Base-by-base conservation (phyloP, 2,797 vertebrate species). In the Pseudomugil tenellus region DNA sequence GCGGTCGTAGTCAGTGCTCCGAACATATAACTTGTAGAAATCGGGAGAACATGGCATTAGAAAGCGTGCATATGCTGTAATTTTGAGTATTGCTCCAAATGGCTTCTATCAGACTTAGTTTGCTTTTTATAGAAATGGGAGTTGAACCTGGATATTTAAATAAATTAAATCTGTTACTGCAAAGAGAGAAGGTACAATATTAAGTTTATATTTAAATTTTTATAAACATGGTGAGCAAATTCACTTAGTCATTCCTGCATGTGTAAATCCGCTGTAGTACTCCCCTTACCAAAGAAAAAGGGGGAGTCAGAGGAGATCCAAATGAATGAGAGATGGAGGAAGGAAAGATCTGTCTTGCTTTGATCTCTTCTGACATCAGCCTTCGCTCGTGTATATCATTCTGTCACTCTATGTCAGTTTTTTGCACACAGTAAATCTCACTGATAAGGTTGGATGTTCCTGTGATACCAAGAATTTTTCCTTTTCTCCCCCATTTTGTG, bases 1-100 rank as follows among this genome's bases (percentile, higher is more conserved):
- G 1, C 94, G 93, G 76, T 96, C 95, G 1, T 95, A 95, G 89
- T 96, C 95, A 0, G 95, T 96, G 84, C 95, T 96, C 58, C 93
- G 92, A 19, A 95, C 87, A 0, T 95, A 95, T 21, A 96, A 72
- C 95, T 96, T 43, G 58, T 34, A 58, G 19, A 69, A 34, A 71
- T n/a, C 26, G 37, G 58, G 8, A 13, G 7, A 63, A 70, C 4
- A 32, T 11, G 37, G 6, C 21, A 56, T 66, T 52, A 56, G 67
- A 80, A 67, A 55, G 58, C 14, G 49, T 54, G 11, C 35, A 61
- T 29, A 31, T 67, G 64, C 57, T 37, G 31, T 25, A 37, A n/a
- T 37, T n/a, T 23, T 14, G n/a, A 25, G 23, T 12, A 28, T 19
- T 46, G 39, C 41, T 48, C 28, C 11, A 21, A 19, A 31, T 46